These are phyloP conservation scores for Pomacea canaliculata DNA, from an alignment of 2,888 invertebrate species.

Conservation along the genomic window DNA sequence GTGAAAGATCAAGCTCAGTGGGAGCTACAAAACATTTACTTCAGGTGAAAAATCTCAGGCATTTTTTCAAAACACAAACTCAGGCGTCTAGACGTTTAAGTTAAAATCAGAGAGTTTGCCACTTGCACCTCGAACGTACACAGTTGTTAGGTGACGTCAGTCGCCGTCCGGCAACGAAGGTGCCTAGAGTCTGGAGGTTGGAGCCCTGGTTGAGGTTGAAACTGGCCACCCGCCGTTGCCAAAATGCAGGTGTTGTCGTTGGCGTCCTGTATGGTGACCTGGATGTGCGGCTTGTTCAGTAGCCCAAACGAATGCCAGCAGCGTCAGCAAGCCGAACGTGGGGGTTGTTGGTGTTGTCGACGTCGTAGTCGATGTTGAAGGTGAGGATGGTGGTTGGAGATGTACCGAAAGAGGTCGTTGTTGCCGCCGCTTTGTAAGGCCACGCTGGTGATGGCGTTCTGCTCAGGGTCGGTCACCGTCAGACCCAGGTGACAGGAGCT, in stretches of 20 bases:
- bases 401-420: slow-evolving; percentile 35
- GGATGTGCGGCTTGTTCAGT: too few species aligned
- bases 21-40: neutral
- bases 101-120: neutral
- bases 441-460: slow-evolving; percentile 25
- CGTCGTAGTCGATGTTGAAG: slow-evolving; percentile 39
- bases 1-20: too few species aligned
- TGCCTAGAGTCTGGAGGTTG: slow-evolving; percentile 22
- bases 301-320: slow-evolving; percentile 29
- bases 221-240: slow-evolving; percentile 10
- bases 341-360: slow-evolving; percentile 32
- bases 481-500: slow-evolving; percentile 34
- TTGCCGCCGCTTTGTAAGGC: slow-evolving; percentile 33
- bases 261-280: slow-evolving; percentile 31
- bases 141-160: slow-evolving; percentile 36
- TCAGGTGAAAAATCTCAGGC: neutral
- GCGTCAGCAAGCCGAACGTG: slow-evolving; percentile 26
- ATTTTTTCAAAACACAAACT: neutral
- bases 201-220: slow-evolving; percentile 29
- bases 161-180: slow-evolving; percentile 27
- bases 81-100: neutral
- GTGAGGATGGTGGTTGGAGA: slow-evolving; percentile 29
- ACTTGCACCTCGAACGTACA: slow-evolving; percentile 16
- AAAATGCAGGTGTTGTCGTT: slow-evolving; percentile 38
- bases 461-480: slow-evolving; percentile 34